phyloP scores from a whole-genome alignment of 92 coral and sea anemone genomes.

The Galaxea fascicularis region DNA sequence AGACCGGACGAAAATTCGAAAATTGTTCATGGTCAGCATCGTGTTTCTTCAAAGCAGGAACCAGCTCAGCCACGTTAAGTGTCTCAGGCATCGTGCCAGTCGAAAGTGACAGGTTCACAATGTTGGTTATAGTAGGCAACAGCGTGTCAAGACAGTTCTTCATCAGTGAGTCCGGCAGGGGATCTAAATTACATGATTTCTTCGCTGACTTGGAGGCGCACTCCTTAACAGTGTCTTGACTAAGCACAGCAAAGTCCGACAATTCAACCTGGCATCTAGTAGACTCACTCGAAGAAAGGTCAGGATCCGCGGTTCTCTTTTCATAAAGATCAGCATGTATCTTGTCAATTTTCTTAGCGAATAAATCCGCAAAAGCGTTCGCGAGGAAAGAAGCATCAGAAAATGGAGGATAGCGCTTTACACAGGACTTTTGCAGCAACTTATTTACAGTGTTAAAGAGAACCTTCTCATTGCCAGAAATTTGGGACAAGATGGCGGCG shows the following conservation, averaged over 20 bases:
- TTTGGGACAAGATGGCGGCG: no score
- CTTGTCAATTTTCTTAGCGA: neutral
- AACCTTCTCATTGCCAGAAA: no score
- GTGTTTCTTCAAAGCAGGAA: constrained; percentile 4
- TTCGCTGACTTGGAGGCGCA: no score
- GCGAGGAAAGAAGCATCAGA: constrained; percentile 3
- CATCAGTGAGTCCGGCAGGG: constrained; percentile 33
- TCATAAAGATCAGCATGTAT: constrained; percentile 3
- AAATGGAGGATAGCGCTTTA: neutral
- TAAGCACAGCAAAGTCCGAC: constrained; percentile 6
- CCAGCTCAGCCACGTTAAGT: constrained; percentile 29
- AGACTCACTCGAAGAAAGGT: neutral
- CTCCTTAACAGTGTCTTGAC: no score
- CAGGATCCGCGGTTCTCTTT: neutral
- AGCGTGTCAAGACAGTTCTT: constrained; percentile 8
- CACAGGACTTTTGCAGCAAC: neutral
- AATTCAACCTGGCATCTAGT: neutral
- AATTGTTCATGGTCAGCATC: no score
- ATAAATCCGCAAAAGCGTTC: no score
- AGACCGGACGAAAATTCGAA: no score
- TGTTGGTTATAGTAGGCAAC: constrained; percentile 35
- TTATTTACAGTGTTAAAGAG: constrained; percentile 20
- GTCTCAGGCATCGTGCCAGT: constrained; percentile 40
- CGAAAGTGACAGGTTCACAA: constrained; percentile 28
- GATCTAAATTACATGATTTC: constrained; percentile 51